phyloP scores from a whole-genome alignment of 1,140 invertebrate genomes.

The Pseudomyrmex sp. region DNA sequence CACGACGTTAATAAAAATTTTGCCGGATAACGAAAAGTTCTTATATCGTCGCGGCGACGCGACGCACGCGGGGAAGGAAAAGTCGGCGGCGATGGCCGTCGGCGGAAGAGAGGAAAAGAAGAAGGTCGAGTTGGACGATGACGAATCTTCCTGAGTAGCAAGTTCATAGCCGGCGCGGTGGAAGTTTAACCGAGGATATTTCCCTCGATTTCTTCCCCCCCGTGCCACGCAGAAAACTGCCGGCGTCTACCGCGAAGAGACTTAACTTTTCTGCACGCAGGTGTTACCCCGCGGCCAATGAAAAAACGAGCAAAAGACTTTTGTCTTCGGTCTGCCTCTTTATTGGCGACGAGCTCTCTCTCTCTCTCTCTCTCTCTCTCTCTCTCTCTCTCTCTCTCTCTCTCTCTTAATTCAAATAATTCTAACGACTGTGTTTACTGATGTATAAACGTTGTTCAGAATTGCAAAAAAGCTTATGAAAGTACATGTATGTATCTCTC shows the following conservation, averaged over 20 bases:
- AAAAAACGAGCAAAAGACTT: conserved; percentile 63
- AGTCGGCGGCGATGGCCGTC: conserved; percentile 1
- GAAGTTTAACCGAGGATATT: conserved; percentile 68
- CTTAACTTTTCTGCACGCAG: conserved; percentile 68
- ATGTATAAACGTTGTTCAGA: not conserved
- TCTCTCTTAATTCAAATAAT: conserved; percentile 24
- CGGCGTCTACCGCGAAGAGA: conserved; percentile 39
- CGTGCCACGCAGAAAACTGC: conserved; percentile 43
- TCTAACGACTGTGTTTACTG: not conserved
- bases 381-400: too few relatives aligned
- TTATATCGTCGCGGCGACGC: conserved; percentile 33
- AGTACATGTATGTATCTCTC: too few relatives aligned
- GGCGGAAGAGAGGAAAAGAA: not conserved
- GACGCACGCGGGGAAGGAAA: not conserved
- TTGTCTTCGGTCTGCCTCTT: conserved; percentile 53
- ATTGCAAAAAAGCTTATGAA: not conserved
- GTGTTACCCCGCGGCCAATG: conserved; percentile 55
- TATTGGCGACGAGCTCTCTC: conserved; percentile 13
- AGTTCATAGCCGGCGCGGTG: conserved; percentile 62
- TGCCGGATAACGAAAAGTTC: conserved; percentile 61
- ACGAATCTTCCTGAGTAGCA: conserved; percentile 71
- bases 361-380: too few relatives aligned
- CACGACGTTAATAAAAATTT: conserved; percentile 61
- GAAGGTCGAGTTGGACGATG: conserved; percentile 59
- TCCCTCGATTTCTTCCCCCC: conserved; percentile 62